Base-by-base conservation (phyloP, 2,797 vertebrate species). In the Ibycter americanus region DNA sequence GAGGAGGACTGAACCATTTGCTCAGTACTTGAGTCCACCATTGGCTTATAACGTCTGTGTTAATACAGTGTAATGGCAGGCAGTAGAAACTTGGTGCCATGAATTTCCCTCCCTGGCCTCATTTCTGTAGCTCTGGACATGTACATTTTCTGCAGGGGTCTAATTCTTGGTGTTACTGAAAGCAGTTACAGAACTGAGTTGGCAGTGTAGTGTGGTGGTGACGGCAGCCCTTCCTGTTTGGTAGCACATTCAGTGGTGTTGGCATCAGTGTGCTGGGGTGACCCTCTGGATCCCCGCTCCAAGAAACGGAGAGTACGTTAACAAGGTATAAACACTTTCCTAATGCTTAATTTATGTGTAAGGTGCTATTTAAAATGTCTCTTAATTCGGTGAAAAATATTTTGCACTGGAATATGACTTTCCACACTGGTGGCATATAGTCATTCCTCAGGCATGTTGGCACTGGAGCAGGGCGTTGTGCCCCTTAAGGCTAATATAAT, bases 381-480 rank as follows among this genome's bases (percentile, higher is more conserved):
- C 38, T 46, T 90, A 27, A 54, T 77, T 42, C 4, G 2, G n/a
- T 80, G 78, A 63, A 85, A 67, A 87, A 83, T 31, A 67, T 11
- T 78, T 83, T 71, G 32, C 27, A 12, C 67, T 81, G 56, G 34
- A 83, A 58, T 68, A 31, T 31, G 36, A 42, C 72, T 81, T 80
- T 72, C 36, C 51, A 72, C 68, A 2, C 22, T 8, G 40, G 27
- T 58, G 46, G 14, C 0, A 0, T n/a, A 1, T 27, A 83, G 51
- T 89, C 62, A 70, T 59, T 92, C 15, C 71, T 93, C 86, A 74
- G 89, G 62, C 61, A 51, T 59, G 84, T 56, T 93, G 90, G 49
- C 25, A 13, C 51, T 46, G 78, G 55, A 55, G 44, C 74, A 87
- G 46, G n/a, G 32, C 0, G 1, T 76, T 68, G 34, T 80, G 38